Percentiles rank a stretch among this genome's conserved stretches.
phyloP scores from a whole-genome alignment of 92 coral and sea anemone genomes.

The Phenganax subtilis region DNA sequence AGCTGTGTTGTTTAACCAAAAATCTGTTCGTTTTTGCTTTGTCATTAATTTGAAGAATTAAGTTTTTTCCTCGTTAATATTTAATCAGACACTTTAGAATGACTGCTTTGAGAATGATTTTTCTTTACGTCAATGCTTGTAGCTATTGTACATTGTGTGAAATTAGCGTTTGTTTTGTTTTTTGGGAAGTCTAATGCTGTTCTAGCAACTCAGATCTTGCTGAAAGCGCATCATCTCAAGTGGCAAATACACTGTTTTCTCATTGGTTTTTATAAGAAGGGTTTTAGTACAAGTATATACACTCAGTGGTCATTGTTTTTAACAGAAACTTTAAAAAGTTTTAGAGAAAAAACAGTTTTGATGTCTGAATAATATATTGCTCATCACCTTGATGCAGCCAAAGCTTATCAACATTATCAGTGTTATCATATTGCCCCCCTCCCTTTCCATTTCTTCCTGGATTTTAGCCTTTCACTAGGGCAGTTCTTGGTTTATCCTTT shows the following conservation, averaged over 20 bases:
- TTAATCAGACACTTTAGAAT: not conserved
- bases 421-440: too few relatives aligned
- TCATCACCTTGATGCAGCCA: too few relatives aligned
- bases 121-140: not conserved
- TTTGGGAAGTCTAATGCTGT: not conserved
- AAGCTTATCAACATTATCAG: too few relatives aligned
- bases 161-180: not conserved
- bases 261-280: not conserved
- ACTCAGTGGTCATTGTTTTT: constrained; percentile 4
- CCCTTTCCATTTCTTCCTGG: too few relatives aligned
- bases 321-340: not conserved
- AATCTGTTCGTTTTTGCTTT: constrained; percentile 8
- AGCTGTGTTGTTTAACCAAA: constrained; percentile 6
- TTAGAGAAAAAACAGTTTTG: too few relatives aligned
- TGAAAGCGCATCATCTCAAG: not conserved
- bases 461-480: too few relatives aligned
- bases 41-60: constrained; percentile 4
- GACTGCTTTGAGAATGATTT: not conserved
- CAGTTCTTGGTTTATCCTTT: too few relatives aligned
- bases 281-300: not conserved
- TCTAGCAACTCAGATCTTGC: not conserved
- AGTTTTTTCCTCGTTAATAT: constrained; percentile 10
- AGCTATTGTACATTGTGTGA: not conserved
- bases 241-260: not conserved
- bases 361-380: too few relatives aligned